Evolutionary conservation across 2,888 invertebrate genomes (phyloP), one percentile per base, ranked within the genome.

Genomic region (Eristalis pertinax): DNA sequence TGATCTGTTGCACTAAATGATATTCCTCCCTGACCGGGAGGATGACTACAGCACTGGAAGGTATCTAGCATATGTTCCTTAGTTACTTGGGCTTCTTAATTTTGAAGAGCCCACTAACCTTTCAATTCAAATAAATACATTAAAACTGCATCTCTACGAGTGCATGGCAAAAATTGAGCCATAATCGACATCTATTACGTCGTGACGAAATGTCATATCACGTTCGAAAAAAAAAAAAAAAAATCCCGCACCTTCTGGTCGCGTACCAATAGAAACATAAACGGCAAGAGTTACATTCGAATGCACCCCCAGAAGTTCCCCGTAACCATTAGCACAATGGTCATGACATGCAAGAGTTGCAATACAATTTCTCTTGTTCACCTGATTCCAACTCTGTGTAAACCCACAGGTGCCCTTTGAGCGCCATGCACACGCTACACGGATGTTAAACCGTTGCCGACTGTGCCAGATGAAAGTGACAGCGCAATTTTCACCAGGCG

Each of bases 381-480:
- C 64, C 43, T 72, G 56, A n/a, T 58, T n/a, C 60, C 35, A 26
- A 65, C 29, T 5, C 4, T 8, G 22, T 13, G 38, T 38, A 43
- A 67, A 56, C 62, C 73, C 63, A 69, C 63, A 68, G 84, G 72
- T 81, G 56, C 68, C 67, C 64, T 73, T 26, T 29, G 38, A 50
- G 74, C 72, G 32, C 56, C 19, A 32, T 19, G 62, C 43, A 50
- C 50, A 56, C 70, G 32, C 35, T 60, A 75, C 60, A 50, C 50
- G 50, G 35, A 22, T 79, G 60, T 63, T 32, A 29, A 38, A 64
- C 63, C 60, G 60, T 38, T 70, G 65, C 22, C 82, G 50, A 74
- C 29, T 15, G 26, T 26, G 29, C 74, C 78, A 83, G 70, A 58
- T 79, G 86, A 72, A 78, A 83, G 22, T 83, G 86, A 83, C 86